Percentiles rank a stretch among this genome's conserved stretches.
These are phyloP conservation scores for Bufotes viridis DNA, from an alignment of 2,797 vertebrate genomes.

Conservation along the genomic window DNA sequence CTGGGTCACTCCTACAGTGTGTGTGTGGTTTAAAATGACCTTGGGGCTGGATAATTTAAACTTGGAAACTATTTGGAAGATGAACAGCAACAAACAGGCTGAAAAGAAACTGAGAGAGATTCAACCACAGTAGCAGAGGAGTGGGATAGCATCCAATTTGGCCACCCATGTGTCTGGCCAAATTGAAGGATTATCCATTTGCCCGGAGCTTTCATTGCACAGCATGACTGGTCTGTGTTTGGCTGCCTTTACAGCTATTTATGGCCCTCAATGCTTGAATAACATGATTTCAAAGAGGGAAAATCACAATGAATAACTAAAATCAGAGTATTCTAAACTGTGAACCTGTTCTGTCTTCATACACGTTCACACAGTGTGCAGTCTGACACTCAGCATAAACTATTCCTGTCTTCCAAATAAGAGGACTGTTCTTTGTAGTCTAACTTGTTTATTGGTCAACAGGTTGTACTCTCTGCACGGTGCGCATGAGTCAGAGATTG, in stretches of 20 bases:
- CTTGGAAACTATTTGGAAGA: not conserved
- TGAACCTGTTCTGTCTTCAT: no score
- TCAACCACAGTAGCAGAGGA: no score
- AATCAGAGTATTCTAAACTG: not conserved
- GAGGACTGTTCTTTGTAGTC: no score
- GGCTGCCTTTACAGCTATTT: not conserved
- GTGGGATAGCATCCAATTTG: not conserved
- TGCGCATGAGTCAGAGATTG: no score
- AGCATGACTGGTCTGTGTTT: not conserved
- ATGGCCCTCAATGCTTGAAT: not conserved
- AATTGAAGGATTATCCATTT: not conserved
- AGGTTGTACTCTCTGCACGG: no score
- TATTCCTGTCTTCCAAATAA: no score
- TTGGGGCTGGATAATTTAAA: not conserved
- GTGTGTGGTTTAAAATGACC: not conserved
- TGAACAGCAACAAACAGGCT: not conserved
- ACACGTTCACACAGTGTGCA: no score
- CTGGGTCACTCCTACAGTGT: not conserved
- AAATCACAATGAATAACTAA: not conserved
- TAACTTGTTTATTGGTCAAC: no score
- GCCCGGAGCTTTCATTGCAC: not conserved
- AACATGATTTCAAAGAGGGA: not conserved
- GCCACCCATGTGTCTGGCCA: not conserved
- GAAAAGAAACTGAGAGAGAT: not conserved
- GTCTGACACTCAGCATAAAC: no score